Percentiles rank a stretch among this genome's conserved stretches.
These are phyloP conservation scores for Eleginops maclovinus DNA, from an alignment of 2,113 vertebrate species.

Conservation along the genomic window DNA sequence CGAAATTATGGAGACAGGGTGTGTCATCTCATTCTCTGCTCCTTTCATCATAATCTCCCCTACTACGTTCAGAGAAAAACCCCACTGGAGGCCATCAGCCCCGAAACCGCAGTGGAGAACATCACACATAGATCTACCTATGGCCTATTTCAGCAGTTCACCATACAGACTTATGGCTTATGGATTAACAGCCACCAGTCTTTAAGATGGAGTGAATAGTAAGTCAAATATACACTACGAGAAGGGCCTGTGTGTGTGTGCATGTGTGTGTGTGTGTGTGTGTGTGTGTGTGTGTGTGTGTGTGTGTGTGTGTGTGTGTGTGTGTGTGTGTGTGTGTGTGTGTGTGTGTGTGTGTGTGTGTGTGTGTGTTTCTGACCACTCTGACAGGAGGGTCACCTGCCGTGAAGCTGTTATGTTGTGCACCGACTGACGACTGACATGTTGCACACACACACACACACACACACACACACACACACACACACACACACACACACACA, in stretches of 20 bases:
- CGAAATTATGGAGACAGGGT: constrained; percentile 80
- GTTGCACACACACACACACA: constrained; percentile 8
- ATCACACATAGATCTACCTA: constrained; percentile 71
- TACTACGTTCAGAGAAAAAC: constrained; percentile 69
- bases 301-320: neutral
- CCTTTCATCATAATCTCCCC: constrained; percentile 80
- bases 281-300: neutral
- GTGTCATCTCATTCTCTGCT: constrained; percentile 82
- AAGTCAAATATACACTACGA: constrained; percentile 18
- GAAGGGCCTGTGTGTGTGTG: neutral
- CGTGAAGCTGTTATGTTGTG: constrained; percentile 49
- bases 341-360: neutral
- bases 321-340: neutral
- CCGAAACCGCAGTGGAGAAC: constrained; percentile 52
- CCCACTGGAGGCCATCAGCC: constrained; percentile 73
- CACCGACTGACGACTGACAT: constrained; percentile 33
- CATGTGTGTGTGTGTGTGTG: neutral
- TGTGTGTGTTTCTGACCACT: constrained; percentile 16
- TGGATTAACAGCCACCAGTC: constrained; percentile 38
- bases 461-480: neutral
- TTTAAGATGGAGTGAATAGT: constrained; percentile 27
- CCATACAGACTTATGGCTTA: constrained; percentile 33
- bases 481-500: neutral
- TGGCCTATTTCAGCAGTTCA: constrained; percentile 62
- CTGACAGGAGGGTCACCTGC: constrained; percentile 18